Evolutionary conservation across 2,113 vertebrate genomes (phyloP).

Genomic region (Dasyornis broadbenti): DNA sequence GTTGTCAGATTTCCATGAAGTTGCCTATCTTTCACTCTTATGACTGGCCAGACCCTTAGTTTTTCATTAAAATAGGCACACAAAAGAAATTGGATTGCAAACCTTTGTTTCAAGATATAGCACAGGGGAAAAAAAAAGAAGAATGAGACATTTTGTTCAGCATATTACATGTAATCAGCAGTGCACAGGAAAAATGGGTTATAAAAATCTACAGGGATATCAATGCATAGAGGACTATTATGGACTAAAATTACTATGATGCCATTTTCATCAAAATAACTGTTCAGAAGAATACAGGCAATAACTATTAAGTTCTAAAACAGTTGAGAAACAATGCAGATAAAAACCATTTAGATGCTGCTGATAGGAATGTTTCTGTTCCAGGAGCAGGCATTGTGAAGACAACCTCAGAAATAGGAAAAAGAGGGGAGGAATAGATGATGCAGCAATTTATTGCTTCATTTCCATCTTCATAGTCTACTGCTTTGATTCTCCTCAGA

Average conservation of each 20-base stretch:
- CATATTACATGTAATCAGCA: constrained; percentile 16
- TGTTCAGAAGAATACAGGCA: background rate
- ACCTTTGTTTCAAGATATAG: constrained; percentile 55
- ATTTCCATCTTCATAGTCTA: background rate
- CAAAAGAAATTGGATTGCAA: constrained; percentile 50
- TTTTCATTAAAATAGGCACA: background rate
- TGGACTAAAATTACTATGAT: constrained; percentile 41
- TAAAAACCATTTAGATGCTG: background rate
- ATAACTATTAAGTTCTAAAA: background rate
- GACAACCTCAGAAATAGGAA: background rate
- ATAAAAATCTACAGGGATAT: constrained; percentile 37
- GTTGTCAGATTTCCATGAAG: background rate
- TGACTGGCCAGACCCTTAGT: background rate
- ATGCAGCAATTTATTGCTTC: background rate
- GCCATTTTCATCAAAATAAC: constrained; percentile 57
- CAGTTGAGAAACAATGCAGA: background rate
- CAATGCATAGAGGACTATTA: constrained; percentile 2
- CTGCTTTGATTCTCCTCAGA: background rate
- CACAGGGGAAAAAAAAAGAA: background rate
- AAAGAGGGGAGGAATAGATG: background rate
- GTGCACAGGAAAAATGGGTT: constrained; percentile 32
- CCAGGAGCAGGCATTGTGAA: background rate
- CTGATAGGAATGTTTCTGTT: background rate
- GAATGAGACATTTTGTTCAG: background rate
- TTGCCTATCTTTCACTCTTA: background rate